Percentiles rank a stretch among this genome's conserved stretches.
Evolutionary conservation across 2,797 vertebrate genomes (phyloP).

Genomic region (Todus mexicanus): DNA sequence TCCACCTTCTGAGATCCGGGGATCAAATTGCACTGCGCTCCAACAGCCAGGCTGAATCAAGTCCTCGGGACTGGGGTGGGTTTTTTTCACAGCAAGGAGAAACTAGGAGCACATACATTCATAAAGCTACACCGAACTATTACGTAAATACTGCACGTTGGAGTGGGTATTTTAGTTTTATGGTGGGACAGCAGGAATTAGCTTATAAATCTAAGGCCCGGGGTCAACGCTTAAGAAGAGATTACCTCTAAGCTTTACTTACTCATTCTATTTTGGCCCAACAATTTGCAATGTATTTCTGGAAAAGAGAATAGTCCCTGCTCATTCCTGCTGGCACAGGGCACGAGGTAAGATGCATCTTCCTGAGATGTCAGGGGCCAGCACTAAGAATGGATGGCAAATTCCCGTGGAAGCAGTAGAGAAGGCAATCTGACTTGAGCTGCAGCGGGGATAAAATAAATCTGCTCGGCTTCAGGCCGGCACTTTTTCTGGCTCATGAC

Average conservation of each 20-base stretch:
- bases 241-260: slow-evolving; percentile 68
- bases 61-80: neutral
- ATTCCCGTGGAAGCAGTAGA: neutral
- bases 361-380: neutral
- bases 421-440: slow-evolving; percentile 1
- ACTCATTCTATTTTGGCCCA: slow-evolving; percentile 57
- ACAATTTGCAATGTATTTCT: slow-evolving; percentile 45
- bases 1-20: neutral
- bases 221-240: slow-evolving; percentile 56
- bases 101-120: neutral
- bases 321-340: neutral
- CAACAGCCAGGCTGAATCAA: slow-evolving; percentile 3
- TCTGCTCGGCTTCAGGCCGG: neutral
- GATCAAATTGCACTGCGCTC: slow-evolving; percentile 15
- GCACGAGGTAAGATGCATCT: neutral
- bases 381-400: neutral
- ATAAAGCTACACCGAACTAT: neutral
- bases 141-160: neutral
- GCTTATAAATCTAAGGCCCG: slow-evolving; percentile 34
- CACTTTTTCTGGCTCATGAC: slow-evolving; percentile 17
- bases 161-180: slow-evolving; percentile 41
- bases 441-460: neutral
- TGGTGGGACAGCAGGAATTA: slow-evolving; percentile 53
- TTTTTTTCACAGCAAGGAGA: neutral
- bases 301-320: slow-evolving; percentile 17